phyloP scores from a whole-genome alignment of 2,113 vertebrate genomes.

The Osmerus eperlanus region DNA sequence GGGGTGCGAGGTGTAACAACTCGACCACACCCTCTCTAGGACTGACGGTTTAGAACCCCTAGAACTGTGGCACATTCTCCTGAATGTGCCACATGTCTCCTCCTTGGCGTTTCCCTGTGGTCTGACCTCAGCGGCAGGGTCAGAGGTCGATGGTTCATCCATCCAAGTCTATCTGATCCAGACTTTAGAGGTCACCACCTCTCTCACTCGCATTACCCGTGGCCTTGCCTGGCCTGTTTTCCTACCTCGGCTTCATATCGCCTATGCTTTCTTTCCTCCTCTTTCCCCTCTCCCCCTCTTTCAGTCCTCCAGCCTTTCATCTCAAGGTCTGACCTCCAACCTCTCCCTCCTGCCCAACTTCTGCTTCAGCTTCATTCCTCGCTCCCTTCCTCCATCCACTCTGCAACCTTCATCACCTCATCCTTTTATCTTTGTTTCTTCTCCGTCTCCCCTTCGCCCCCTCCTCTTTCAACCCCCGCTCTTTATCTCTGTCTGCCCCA shows the following conservation, averaged over 20 bases:
- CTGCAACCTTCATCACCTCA: no score
- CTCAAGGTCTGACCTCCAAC: neutral
- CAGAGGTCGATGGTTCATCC: constrained; percentile 34
- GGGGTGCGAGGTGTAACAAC: no score
- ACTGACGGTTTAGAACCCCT: no score
- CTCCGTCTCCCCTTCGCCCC: no score
- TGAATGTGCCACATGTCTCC: no score
- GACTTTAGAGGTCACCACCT: constrained; percentile 3
- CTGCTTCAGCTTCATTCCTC: neutral
- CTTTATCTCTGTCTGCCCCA: no score
- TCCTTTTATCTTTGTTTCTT: no score
- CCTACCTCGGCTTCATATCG: neutral
- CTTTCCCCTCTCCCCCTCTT: constrained; percentile 2
- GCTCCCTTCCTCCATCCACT: neutral
- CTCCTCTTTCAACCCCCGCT: no score
- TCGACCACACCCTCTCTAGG: no score
- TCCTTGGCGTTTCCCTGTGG: constrained; percentile 26
- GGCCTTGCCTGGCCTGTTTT: neutral
- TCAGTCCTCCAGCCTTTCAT: neutral
- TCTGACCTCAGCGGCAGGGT: constrained; percentile 26
- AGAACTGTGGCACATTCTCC: no score
- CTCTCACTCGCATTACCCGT: neutral
- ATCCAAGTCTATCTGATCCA: constrained; percentile 2
- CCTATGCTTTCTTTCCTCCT: neutral
- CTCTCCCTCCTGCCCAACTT: neutral